These are phyloP conservation scores for Nasua narica DNA, from an alignment of 2,797 vertebrate genomes.

Conservation along the genomic window DNA sequence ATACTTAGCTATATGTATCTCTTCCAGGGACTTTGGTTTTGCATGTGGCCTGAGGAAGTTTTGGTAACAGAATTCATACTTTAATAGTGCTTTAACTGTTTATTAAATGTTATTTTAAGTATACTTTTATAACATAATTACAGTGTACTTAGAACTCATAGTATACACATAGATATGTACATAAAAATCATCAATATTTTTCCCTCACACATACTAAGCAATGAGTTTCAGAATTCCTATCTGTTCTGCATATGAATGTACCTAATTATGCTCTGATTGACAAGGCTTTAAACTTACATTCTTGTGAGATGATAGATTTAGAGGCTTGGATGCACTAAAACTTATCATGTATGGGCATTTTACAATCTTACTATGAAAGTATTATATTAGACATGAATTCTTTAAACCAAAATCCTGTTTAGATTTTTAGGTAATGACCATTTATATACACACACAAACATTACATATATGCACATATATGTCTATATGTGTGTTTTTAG, in stretches of 20 bases:
- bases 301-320: constrained; percentile 71
- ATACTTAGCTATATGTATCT: background rate
- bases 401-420: constrained; percentile 26
- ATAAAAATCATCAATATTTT: constrained; percentile 63
- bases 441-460: background rate
- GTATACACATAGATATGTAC: background rate
- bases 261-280: constrained; percentile 80
- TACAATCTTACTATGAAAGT: constrained; percentile 72
- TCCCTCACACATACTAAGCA: constrained; percentile 41
- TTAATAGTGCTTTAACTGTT: constrained; percentile 42
- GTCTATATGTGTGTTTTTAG: background rate
- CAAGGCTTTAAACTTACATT: constrained; percentile 75
- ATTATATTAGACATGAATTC: constrained; percentile 45
- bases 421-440: background rate
- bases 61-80: background rate
- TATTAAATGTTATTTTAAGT: background rate
- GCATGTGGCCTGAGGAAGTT: background rate
- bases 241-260: constrained; percentile 74
- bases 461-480: background rate
- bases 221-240: constrained; percentile 77
- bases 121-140: constrained; percentile 52
- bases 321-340: constrained; percentile 65
- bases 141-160: constrained; percentile 32
- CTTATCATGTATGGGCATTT: constrained; percentile 59
- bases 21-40: background rate